phyloP scores from a whole-genome alignment of 2,113 vertebrate genomes.

The Ictidomys tridecemlineatus region DNA sequence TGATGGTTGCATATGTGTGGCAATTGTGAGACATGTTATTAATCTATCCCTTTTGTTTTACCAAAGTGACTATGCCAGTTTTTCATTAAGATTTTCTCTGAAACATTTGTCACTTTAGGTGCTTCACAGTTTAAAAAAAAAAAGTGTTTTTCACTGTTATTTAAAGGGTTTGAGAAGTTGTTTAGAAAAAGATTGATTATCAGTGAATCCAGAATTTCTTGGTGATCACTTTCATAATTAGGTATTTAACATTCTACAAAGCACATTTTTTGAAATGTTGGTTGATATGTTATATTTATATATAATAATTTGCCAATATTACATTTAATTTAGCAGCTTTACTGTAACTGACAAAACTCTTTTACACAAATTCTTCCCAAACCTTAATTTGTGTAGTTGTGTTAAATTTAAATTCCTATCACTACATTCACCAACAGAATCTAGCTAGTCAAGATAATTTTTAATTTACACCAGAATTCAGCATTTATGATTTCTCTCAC shows the following conservation, averaged over 20 bases:
- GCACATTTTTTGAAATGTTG: background rate
- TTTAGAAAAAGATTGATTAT: background rate
- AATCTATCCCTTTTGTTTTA: background rate
- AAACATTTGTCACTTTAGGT: background rate
- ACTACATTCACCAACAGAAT: background rate
- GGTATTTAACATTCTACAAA: background rate
- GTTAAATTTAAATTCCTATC: background rate
- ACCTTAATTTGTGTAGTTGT: background rate
- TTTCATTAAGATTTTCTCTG: slow-evolving; percentile 39
- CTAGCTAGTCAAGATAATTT: background rate
- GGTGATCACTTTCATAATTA: background rate
- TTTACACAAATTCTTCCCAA: background rate
- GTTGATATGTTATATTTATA: background rate
- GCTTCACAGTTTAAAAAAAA: background rate
- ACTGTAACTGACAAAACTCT: background rate
- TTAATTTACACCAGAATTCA: slow-evolving; percentile 2
- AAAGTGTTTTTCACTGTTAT: background rate
- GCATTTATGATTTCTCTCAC: background rate
- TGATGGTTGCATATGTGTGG: background rate
- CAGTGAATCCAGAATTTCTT: background rate
- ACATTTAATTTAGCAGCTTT: background rate
- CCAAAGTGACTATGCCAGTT: background rate
- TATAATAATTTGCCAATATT: background rate
- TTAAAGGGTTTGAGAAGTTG: background rate
- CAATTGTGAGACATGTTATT: background rate